A percentile compares a stretch with the other conserved stretches of the same genome.
Conservation (phyloP, 2,888 invertebrate genomes). For the Beris chalybata region DNA sequence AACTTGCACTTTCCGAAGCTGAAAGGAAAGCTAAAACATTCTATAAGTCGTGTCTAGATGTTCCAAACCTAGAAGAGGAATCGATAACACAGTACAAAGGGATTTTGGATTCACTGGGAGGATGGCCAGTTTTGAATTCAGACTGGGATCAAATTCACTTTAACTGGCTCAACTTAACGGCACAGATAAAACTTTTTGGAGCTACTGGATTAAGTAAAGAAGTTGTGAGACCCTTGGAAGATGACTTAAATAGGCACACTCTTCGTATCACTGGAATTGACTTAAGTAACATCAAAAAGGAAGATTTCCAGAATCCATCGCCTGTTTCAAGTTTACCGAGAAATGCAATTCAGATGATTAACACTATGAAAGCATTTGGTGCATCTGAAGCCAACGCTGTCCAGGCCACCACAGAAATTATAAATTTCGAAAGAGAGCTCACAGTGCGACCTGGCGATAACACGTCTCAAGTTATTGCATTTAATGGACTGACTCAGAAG, state of each 20-base stretch:
- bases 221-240: constrained; percentile 75
- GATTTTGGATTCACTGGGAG: constrained; percentile 69
- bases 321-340: constrained; percentile 64
- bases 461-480: constrained; percentile 58
- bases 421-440: constrained; percentile 42
- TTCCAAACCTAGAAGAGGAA: constrained; percentile 68
- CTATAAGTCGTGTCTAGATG: constrained; percentile 81
- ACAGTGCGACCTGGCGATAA: constrained; percentile 70
- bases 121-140: constrained; percentile 75
- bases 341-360: constrained; percentile 56
- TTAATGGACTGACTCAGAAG: constrained; percentile 31
- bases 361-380: constrained; percentile 69
- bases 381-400: constrained; percentile 56
- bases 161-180: constrained; percentile 69
- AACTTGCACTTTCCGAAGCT: constrained; percentile 58
- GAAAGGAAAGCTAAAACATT: constrained; percentile 75
- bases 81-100: constrained; percentile 67
- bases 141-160: constrained; percentile 65
- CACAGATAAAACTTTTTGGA: constrained; percentile 72
- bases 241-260: constrained; percentile 60
- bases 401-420: constrained; percentile 39
- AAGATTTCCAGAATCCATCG: constrained; percentile 68
- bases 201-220: constrained; percentile 80
- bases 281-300: constrained; percentile 66
- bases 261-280: constrained; percentile 83